Percentiles rank a stretch among this genome's conserved stretches.
These are phyloP conservation scores for Orthosia cruda DNA, from an alignment of 2,888 invertebrate species.

Conservation along the genomic window DNA sequence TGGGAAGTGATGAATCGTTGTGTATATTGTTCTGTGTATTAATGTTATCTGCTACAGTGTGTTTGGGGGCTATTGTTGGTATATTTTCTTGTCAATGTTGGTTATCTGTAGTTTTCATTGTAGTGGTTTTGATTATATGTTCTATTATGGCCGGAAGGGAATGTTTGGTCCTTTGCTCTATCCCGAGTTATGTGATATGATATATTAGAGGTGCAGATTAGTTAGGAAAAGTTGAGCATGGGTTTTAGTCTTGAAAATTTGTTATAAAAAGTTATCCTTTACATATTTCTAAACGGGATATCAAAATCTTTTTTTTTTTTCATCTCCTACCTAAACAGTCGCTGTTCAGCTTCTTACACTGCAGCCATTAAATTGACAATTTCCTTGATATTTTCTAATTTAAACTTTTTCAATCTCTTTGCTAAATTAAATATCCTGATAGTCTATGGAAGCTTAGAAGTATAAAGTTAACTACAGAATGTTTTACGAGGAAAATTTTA, in stretches of 20 bases:
- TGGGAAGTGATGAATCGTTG: slow-evolving; percentile 58
- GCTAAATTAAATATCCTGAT: slow-evolving; percentile 50
- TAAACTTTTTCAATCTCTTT: slow-evolving; percentile 59
- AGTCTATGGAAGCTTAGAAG: slow-evolving; percentile 16
- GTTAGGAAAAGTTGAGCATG: background rate
- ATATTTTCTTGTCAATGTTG: slow-evolving; percentile 28
- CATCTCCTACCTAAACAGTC: background rate
- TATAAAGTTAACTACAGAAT: slow-evolving; percentile 35
- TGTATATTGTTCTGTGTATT: slow-evolving; percentile 46
- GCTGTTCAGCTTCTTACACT: background rate
- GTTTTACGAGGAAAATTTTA: slow-evolving; percentile 35
- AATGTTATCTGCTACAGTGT: slow-evolving; percentile 49
- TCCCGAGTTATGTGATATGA: background rate
- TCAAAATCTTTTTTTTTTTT: slow-evolving; percentile 5
- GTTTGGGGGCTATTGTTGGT: slow-evolving; percentile 24
- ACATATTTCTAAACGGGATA: background rate
- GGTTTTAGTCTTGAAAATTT: no score
- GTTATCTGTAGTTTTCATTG: slow-evolving; percentile 33
- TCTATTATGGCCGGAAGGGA: background rate
- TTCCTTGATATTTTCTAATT: slow-evolving; percentile 52
- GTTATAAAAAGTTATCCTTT: background rate
- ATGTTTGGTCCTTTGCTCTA: background rate
- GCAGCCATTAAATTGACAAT: slow-evolving; percentile 49
- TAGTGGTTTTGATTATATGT: background rate
- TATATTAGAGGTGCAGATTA: no score